phyloP scores from a whole-genome alignment of 2,113 vertebrate species.

The Catagonus wagneri region DNA sequence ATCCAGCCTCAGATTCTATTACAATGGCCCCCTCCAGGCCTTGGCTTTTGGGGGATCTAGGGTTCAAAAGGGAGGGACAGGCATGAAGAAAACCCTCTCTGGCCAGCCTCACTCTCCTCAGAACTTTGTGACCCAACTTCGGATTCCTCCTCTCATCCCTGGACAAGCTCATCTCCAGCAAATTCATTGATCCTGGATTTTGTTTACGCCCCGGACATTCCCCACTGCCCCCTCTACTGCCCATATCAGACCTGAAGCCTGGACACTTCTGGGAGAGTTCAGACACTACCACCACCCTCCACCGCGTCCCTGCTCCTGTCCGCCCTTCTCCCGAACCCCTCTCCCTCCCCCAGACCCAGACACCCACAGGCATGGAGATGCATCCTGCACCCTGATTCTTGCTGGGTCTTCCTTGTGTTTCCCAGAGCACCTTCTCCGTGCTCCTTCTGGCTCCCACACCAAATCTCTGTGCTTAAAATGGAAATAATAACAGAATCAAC shows the following conservation, averaged over 20 bases:
- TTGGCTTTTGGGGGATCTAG: not conserved
- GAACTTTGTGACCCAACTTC: not conserved
- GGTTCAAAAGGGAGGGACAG: not conserved
- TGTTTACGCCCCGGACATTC: too few relatives aligned
- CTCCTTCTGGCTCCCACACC: not conserved
- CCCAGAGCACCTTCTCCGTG: not conserved
- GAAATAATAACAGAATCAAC: not conserved
- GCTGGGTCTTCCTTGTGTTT: not conserved
- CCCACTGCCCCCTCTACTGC: not conserved
- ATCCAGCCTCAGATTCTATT: accelerated
- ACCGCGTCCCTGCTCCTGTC: too few relatives aligned
- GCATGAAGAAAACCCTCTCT: not conserved
- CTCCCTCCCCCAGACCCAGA: not conserved
- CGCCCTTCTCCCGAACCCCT: not conserved
- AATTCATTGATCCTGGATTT: not conserved
- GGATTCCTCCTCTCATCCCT: not conserved
- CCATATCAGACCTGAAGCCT: not conserved
- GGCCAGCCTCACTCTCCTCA: not conserved
- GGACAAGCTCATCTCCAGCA: not conserved
- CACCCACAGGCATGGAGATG: not conserved
- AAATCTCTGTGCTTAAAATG: not conserved
- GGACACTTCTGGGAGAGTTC: not conserved
- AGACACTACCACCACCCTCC: too few relatives aligned
- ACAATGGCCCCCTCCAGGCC: not conserved
- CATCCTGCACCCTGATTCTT: accelerated